Evolutionary conservation across 2,113 vertebrate species (phyloP).

Genomic region (Spea multiplicata): DNA sequence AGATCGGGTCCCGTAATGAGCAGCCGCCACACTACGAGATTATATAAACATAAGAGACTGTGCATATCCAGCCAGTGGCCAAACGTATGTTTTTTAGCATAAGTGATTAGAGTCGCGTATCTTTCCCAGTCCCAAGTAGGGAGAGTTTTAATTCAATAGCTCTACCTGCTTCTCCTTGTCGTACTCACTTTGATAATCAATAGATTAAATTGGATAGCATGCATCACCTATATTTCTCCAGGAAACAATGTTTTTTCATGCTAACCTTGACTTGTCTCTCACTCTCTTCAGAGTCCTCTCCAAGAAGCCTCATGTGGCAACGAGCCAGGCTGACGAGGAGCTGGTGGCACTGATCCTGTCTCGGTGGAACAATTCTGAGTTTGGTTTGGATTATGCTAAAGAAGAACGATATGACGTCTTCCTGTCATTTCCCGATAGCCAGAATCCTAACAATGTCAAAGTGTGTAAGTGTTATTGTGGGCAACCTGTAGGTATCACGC

Average conservation of each 20-base stretch:
- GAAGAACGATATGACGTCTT: slow-evolving; percentile 70
- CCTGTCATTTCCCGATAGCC: slow-evolving; percentile 74
- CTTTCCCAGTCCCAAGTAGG: too few relatives aligned
- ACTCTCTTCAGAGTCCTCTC: slow-evolving; percentile 63
- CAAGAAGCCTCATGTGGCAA: slow-evolving; percentile 77
- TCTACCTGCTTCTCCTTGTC: too few relatives aligned
- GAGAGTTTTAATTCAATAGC: too few relatives aligned
- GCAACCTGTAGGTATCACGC: neutral
- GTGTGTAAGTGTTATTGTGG: slow-evolving; percentile 63
- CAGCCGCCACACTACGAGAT: too few relatives aligned
- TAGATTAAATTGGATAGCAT: too few relatives aligned
- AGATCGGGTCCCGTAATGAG: too few relatives aligned
- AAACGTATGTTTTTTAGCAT: too few relatives aligned
- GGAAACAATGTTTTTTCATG: neutral
- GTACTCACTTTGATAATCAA: too few relatives aligned
- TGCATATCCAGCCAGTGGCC: too few relatives aligned
- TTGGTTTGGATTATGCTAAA: slow-evolving; percentile 71
- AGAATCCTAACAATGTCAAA: slow-evolving; percentile 70
- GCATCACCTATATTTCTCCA: neutral
- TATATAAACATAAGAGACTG: too few relatives aligned
- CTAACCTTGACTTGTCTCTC: too few relatives aligned
- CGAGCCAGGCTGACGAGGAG: slow-evolving; percentile 67
- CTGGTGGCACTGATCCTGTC: slow-evolving; percentile 72
- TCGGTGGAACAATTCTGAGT: slow-evolving; percentile 68
- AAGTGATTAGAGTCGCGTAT: too few relatives aligned